phyloP scores from a whole-genome alignment of 2,113 vertebrate genomes.

The Dunckerocampus dactyliophorus region DNA sequence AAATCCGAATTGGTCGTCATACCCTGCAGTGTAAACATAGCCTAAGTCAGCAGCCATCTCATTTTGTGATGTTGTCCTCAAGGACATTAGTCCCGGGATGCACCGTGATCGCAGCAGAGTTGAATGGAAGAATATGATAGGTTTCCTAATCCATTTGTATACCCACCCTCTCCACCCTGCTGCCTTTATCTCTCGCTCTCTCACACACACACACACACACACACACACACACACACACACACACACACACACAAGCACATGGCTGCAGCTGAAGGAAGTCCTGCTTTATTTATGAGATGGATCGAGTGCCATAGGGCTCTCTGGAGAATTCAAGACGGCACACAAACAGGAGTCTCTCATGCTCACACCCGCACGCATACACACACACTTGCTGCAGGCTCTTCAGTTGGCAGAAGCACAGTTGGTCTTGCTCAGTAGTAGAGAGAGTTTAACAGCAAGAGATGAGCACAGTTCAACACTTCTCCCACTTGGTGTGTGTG shows the following conservation, averaged over 20 bases:
- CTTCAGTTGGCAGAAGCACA: conserved; percentile 25
- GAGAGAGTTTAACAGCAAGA: conserved; percentile 7
- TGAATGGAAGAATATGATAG: conserved; percentile 40
- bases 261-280: conserved; percentile 44
- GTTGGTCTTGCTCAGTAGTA: conserved; percentile 14
- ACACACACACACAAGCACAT: conserved; percentile 10
- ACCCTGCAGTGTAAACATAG: not conserved
- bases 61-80: not conserved
- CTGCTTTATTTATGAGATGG: conserved; percentile 66
- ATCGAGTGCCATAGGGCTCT: conserved; percentile 50
- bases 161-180: conserved; percentile 8
- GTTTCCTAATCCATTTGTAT: conserved; percentile 44
- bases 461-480: conserved; percentile 3
- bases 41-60: not conserved
- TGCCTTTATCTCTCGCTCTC: not conserved
- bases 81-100: conserved; percentile 9
- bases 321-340: conserved; percentile 43
- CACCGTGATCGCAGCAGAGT: conserved; percentile 21
- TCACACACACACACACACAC: conserved; percentile 10
- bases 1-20: no score
- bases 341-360: conserved; percentile 34
- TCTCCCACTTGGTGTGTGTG: not conserved
- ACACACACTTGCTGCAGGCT: conserved; percentile 27
- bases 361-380: conserved; percentile 3
- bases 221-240: conserved; percentile 1